Percentiles rank a stretch among this genome's conserved stretches.
phyloP scores from a whole-genome alignment of 1,140 invertebrate genomes.

The Diuraphis noxia region DNA sequence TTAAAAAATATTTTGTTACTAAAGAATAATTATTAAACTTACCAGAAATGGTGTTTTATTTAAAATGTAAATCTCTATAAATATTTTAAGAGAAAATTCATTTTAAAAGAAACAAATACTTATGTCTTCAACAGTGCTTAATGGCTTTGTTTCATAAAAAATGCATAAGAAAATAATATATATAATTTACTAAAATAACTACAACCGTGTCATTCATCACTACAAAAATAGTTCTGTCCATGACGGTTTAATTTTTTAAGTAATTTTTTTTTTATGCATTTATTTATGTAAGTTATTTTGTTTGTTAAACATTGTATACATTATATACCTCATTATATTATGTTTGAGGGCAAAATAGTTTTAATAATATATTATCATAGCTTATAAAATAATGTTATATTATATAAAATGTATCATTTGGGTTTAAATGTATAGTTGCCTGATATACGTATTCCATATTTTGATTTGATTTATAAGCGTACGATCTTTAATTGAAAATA shows the following conservation, averaged over 20 bases:
- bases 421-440: neutral
- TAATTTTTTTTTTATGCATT: neutral
- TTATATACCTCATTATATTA: too few relatives aligned
- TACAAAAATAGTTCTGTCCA: neutral
- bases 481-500: neutral
- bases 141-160: conserved; percentile 18
- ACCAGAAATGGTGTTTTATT: neutral
- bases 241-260: conserved; percentile 28
- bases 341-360: neutral
- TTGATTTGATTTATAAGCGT: neutral
- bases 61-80: neutral
- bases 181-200: conserved; percentile 23
- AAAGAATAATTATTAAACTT: neutral
- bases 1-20: neutral
- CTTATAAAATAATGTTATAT: neutral
- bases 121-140: neutral
- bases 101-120: conserved; percentile 7
- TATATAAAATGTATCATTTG: neutral
- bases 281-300: neutral
- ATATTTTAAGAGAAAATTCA: neutral
- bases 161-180: neutral
- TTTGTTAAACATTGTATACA: neutral
- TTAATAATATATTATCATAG: too few relatives aligned
- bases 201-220: neutral
- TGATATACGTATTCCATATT: too few relatives aligned